Evolutionary conservation across 2,113 vertebrate genomes (phyloP).

Genomic region (Nesospiza acunhae): DNA sequence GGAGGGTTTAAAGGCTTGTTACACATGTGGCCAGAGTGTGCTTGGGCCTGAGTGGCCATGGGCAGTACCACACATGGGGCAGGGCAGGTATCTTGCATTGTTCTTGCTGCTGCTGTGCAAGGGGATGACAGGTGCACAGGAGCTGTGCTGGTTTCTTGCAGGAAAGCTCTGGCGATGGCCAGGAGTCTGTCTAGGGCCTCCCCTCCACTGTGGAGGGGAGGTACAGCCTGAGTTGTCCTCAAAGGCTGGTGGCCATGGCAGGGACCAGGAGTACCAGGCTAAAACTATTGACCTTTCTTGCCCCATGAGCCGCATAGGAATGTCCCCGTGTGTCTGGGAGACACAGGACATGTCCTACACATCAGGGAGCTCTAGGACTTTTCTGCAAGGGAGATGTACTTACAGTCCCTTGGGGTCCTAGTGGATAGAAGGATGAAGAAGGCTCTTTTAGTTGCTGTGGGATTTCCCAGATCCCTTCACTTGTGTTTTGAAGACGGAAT

Average conservation of each 20-base stretch:
- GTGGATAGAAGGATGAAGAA: not conserved
- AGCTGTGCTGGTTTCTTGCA: not conserved
- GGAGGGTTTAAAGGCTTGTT: not conserved
- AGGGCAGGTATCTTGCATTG: rapidly evolving
- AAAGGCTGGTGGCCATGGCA: not conserved
- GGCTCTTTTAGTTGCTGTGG: not conserved
- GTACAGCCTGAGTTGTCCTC: not conserved
- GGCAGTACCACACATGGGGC: rapidly evolving
- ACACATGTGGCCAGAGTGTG: rapidly evolving
- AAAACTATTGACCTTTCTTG: not conserved
- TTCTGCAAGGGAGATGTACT: not conserved
- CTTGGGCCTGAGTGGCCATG: rapidly evolving
- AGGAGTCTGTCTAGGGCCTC: not conserved
- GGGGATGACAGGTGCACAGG: not conserved
- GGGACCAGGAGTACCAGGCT: not conserved
- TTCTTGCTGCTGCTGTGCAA: not conserved
- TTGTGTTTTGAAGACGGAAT: not conserved
- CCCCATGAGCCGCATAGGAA: not conserved
- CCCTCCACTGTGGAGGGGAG: rapidly evolving
- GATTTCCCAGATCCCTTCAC: not conserved
- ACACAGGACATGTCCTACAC: rapidly evolving
- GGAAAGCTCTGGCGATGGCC: not conserved
- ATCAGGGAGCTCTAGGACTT: not conserved
- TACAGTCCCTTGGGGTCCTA: not conserved
- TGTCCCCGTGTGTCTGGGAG: not conserved